phyloP scores from a whole-genome alignment of 2,888 invertebrate species.

The Agrotis ipsilon region DNA sequence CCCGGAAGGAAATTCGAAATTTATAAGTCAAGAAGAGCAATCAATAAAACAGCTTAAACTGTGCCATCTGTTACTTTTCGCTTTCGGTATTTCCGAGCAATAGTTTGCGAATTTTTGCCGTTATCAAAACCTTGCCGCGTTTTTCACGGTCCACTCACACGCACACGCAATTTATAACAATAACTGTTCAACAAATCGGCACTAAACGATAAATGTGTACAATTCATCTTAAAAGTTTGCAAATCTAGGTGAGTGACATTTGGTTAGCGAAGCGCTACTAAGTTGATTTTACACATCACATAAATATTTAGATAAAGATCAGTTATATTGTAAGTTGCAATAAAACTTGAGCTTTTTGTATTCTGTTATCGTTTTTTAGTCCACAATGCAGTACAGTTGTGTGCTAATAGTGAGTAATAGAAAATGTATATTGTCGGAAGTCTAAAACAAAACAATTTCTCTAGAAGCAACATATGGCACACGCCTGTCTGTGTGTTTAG shows the following conservation, averaged over 20 bases:
- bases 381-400: constrained; percentile 2
- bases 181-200: constrained; percentile 37
- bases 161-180: constrained; percentile 28
- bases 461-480: constrained; percentile 69
- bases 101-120: constrained; percentile 20
- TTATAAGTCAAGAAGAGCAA: background rate
- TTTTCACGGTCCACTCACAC: constrained; percentile 28
- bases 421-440: constrained; percentile 22
- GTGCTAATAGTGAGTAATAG: constrained; percentile 8
- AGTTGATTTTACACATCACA: constrained; percentile 8
- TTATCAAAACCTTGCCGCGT: constrained; percentile 27
- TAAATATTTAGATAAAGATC: background rate
- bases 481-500: constrained; percentile 77
- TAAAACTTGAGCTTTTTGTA: background rate
- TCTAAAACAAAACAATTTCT: constrained; percentile 52
- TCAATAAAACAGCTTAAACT: background rate
- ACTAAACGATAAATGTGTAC: constrained; percentile 25
- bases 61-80: background rate
- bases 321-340: constrained; percentile 1
- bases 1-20: too few relatives aligned
- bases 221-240: constrained; percentile 24
- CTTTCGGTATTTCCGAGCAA: constrained; percentile 16
- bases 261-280: constrained; percentile 15
- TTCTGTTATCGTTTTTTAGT: constrained; percentile 14
- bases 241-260: constrained; percentile 34